phyloP scores from a whole-genome alignment of 2,113 vertebrate genomes.

The Excalfactoria chinensis region DNA sequence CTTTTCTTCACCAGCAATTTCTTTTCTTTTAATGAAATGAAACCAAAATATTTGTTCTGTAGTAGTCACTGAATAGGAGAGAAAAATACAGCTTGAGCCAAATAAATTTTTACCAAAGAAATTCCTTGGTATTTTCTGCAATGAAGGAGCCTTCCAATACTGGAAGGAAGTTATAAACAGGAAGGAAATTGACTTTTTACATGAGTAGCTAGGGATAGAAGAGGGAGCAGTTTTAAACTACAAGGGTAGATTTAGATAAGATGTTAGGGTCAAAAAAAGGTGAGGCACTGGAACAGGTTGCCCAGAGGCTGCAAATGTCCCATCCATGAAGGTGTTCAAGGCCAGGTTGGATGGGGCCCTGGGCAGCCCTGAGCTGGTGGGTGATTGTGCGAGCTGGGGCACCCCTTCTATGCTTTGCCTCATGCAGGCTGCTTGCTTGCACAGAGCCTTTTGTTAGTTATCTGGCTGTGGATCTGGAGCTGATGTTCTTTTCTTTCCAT shows the following conservation, averaged over 20 bases:
- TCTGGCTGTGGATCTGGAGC: constrained; percentile 15
- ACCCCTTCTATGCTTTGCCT: background rate
- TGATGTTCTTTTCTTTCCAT: constrained; percentile 28
- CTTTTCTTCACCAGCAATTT: background rate
- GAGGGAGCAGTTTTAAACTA: too few species aligned
- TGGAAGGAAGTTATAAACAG: too few species aligned
- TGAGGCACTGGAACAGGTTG: too few species aligned
- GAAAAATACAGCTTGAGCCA: background rate
- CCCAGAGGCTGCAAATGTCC: too few species aligned
- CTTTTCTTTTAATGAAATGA: background rate
- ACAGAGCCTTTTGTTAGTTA: constrained; percentile 11
- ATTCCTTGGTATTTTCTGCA: background rate
- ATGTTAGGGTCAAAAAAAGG: too few species aligned
- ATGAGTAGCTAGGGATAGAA: too few species aligned
- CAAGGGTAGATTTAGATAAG: too few species aligned
- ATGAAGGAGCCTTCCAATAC: background rate
- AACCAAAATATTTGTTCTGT: background rate
- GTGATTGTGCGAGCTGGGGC: background rate
- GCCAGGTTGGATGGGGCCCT: too few species aligned
- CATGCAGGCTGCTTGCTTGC: background rate
- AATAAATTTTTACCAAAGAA: background rate
- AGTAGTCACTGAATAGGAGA: background rate
- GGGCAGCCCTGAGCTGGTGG: too few species aligned
- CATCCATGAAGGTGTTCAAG: too few species aligned
- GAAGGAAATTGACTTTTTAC: too few species aligned